Evolutionary conservation across 2,797 vertebrate genomes (phyloP), one percentile per base, ranked within the genome.

Genomic region (Cyprinodon diabolis): DNA sequence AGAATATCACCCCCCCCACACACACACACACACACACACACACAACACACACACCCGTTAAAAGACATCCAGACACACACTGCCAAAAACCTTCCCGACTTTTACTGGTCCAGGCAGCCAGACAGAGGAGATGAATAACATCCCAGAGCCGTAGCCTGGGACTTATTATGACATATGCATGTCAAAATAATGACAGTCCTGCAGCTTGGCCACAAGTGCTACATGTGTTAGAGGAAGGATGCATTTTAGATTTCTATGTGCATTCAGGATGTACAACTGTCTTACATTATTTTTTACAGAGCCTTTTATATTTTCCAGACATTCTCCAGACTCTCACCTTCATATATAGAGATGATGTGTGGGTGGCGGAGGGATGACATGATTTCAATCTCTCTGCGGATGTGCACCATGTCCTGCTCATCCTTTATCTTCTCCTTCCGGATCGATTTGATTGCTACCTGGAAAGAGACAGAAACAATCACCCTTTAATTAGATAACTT

Each of bases 381-480:
- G 93, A 99, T 98, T 92, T 99, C 98, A 5, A 98, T 99, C 93
- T 99, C 98, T 78, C 98, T 91, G n/a, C 98, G 96, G 83, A 99
- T 99, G 78, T 98, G 97, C 55, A 96, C 90, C 65, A 99, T 95
- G 88, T 99, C 98, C 90, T 97, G 96, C 75, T 99, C 97, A 76
- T 98, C 97, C 90, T 96, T 97, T 90, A 99, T 97, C 91, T 95
- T 97, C 83, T 98, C 97, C 84, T 99, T 99, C 73, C 96, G 93
- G 87, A 99, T 98, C 0, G 96, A 98, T 89, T 99, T 99, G 89
- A 99, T 98, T 49, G 98, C 98, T 84, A 99, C 97, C 98, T 99
- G 72, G 74, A 82, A 76, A 78, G 30, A 72, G 40, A 66, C 40
- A 40, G 37, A 37, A 40, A 9, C 8, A 45, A 75, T 43, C 19